A percentile compares a stretch with the other conserved stretches of the same genome.
phyloP scores from a whole-genome alignment of 2,797 vertebrate genomes.

The Podarcis siculus region DNA sequence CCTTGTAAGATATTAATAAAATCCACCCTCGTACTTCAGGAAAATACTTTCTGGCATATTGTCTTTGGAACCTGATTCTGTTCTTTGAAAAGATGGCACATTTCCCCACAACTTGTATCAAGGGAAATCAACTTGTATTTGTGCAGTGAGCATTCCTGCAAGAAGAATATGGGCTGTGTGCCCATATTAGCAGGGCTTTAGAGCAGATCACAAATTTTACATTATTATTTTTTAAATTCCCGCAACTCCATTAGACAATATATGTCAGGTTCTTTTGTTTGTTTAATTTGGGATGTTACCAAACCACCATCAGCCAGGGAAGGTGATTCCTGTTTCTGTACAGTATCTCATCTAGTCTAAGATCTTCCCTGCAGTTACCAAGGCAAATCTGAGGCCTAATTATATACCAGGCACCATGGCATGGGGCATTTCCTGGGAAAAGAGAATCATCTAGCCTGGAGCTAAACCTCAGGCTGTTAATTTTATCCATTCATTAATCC shows the following conservation, averaged over 20 bases:
- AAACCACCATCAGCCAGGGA: background rate
- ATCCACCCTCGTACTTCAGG: background rate
- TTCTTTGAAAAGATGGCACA: background rate
- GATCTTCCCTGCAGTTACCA: slow-evolving; percentile 1
- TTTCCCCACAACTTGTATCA: background rate
- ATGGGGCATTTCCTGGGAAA: background rate
- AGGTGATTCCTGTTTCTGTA: slow-evolving; percentile 4
- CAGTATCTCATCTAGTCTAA: background rate
- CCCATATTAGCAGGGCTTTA: background rate
- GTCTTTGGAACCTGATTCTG: background rate
- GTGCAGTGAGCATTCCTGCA: background rate
- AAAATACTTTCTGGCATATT: background rate
- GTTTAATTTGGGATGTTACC: slow-evolving; percentile 1
- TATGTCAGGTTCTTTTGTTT: background rate
- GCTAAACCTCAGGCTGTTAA: slow-evolving; percentile 21
- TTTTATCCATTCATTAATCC: slow-evolving; percentile 29
- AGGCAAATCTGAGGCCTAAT: slow-evolving; percentile 17
- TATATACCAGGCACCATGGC: slow-evolving; percentile 1
- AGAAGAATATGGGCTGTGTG: background rate
- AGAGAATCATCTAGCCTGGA: background rate
- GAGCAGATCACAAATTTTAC: background rate
- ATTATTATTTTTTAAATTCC: background rate
- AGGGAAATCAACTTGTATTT: slow-evolving; percentile 5
- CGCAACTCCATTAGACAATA: background rate
- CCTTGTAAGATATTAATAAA: background rate